Conservation (phyloP, 2,797 vertebrate species). For the Arctocebus calabarensis region DNA sequence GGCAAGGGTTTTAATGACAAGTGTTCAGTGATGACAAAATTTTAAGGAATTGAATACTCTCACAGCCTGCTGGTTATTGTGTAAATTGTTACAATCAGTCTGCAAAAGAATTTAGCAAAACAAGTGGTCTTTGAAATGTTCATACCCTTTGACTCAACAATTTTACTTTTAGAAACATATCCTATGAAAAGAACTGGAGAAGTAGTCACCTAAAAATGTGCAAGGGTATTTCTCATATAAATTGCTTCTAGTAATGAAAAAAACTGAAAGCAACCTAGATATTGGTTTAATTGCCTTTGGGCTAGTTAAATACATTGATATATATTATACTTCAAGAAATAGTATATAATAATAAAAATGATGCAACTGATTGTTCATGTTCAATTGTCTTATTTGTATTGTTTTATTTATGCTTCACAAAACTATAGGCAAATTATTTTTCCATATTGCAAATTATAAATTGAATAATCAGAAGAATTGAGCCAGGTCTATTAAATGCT, state of each 20-base stretch:
- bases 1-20: background rate
- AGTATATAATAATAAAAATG: background rate
- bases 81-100: background rate
- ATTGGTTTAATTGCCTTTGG: background rate
- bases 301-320: conserved; percentile 3
- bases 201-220: background rate
- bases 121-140: background rate
- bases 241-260: background rate
- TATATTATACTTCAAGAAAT: background rate
- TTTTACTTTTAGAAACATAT: background rate
- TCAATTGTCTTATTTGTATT: background rate
- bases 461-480: background rate
- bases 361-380: background rate
- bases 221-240: background rate
- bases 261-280: background rate
- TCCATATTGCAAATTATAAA: background rate
- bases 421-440: background rate
- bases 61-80: background rate
- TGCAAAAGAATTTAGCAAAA: background rate
- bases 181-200: background rate
- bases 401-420: background rate
- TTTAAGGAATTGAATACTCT: background rate
- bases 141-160: background rate
- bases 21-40: background rate
- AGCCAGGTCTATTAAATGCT: background rate